phyloP scores from a whole-genome alignment of 1,140 invertebrate genomes.

The Calephelis virginiensis region DNA sequence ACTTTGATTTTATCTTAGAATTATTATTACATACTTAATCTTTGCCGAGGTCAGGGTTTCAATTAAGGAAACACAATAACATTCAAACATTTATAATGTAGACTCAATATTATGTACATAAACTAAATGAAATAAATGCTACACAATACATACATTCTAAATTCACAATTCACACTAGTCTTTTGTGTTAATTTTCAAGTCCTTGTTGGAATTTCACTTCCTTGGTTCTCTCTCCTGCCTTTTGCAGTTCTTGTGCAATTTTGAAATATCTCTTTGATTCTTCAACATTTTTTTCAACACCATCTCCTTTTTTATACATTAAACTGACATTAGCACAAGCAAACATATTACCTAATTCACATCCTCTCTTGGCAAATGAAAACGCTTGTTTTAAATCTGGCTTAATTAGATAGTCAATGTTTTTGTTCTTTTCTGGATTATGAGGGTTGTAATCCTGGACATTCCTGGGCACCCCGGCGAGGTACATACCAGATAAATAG shows the following conservation, averaged over 20 bases:
- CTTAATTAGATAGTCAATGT: conserved; percentile 79
- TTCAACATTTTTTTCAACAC: conserved; percentile 84
- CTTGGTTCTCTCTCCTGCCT: conserved; percentile 81
- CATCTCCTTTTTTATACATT: conserved; percentile 88
- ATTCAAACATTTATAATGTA: conserved; percentile 7
- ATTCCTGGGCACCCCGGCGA: conserved; percentile 83
- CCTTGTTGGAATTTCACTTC: conserved; percentile 85
- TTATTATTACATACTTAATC: too few relatives aligned
- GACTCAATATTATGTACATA: conserved; percentile 12
- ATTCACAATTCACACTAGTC: conserved; percentile 21
- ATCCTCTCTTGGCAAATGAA: conserved; percentile 85
- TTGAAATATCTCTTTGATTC: conserved; percentile 86
- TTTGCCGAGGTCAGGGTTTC: neutral
- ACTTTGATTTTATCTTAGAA: too few relatives aligned
- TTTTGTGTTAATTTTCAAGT: conserved; percentile 46
- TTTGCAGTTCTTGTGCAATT: conserved; percentile 84
- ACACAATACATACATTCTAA: conserved; percentile 12
- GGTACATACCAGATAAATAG: conserved; percentile 87
- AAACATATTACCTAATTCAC: conserved; percentile 89
- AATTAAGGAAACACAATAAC: neutral
- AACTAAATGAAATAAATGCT: conserved; percentile 6
- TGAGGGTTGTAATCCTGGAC: conserved; percentile 57
- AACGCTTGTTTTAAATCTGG: conserved; percentile 89
- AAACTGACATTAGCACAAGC: conserved; percentile 92
- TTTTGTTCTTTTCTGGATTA: conserved; percentile 61